A percentile compares a stretch with the other conserved stretches of the same genome.
Conservation (phyloP, 2,113 vertebrate species). For the Xiphophorus couchianus region DNA sequence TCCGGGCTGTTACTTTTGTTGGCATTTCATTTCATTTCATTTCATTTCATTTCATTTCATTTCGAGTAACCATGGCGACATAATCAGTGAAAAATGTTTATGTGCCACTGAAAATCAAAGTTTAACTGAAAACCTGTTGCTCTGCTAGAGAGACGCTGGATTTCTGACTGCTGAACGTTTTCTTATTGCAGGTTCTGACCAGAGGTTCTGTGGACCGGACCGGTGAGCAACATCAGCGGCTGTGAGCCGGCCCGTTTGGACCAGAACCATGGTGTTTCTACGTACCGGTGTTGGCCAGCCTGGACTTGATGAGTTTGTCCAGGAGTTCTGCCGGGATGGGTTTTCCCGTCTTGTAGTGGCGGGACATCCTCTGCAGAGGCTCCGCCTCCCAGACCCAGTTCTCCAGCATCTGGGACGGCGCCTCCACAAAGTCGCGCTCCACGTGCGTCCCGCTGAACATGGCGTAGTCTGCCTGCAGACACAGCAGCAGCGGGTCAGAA, state of each 20-base stretch:
- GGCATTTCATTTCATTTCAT: too few relatives aligned
- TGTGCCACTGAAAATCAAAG: too few relatives aligned
- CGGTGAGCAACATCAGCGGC: conserved; percentile 65
- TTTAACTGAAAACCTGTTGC: too few relatives aligned
- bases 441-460: conserved; percentile 98
- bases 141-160: too few relatives aligned
- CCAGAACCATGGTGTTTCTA: background rate
- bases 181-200: too few relatives aligned
- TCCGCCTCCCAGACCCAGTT: conserved; percentile 99
- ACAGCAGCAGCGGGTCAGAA: background rate
- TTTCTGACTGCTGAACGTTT: too few relatives aligned
- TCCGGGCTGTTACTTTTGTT: too few relatives aligned
- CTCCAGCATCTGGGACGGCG: conserved; percentile 97
- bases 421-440: conserved; percentile 97
- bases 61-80: too few relatives aligned
- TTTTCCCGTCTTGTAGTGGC: conserved; percentile 85
- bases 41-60: too few relatives aligned
- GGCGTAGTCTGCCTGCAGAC: conserved; percentile 89
- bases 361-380: conserved; percentile 91
- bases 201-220: conserved; percentile 62
- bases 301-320: conserved; percentile 92
- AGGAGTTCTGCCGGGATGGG: conserved; percentile 87
- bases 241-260: background rate
- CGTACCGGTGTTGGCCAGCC: conserved; percentile 94
- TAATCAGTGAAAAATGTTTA: too few relatives aligned